These are phyloP conservation scores for Scophthalmus maximus DNA, from an alignment of 2,113 vertebrate genomes.

Conservation along the genomic window DNA sequence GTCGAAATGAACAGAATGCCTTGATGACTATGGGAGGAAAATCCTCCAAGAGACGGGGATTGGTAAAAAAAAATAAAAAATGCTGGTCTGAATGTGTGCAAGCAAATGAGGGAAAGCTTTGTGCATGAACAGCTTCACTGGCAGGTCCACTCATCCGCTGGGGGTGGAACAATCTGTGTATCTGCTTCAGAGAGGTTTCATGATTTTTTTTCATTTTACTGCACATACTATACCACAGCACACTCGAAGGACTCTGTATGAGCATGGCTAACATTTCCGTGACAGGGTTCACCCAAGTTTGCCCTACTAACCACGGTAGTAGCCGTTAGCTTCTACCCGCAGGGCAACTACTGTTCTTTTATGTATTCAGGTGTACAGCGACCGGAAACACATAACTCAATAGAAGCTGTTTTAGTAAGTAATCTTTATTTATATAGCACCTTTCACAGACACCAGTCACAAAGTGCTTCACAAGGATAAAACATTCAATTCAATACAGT, in stretches of 20 bases:
- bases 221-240: not conserved
- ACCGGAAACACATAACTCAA: not conserved
- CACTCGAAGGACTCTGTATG: not conserved
- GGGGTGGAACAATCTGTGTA: not conserved
- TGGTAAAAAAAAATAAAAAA: no score
- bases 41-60: not conserved
- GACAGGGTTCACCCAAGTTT: not conserved
- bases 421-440: no score
- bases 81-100: conserved; percentile 7
- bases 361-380: not conserved
- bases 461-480: no score
- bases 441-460: no score
- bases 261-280: not conserved
- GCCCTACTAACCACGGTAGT: not conserved
- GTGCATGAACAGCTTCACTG: not conserved
- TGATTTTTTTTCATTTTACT: not conserved
- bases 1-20: conserved; percentile 31
- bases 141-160: not conserved
- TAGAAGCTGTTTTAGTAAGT: no score
- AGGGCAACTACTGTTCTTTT: not conserved
- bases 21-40: conserved; percentile 17
- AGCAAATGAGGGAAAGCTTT: not conserved
- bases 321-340: not conserved
- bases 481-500: no score
- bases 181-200: not conserved